Base-by-base conservation (phyloP, 1,140 invertebrate genomes). In the Tetranychus cinnabarinus region DNA sequence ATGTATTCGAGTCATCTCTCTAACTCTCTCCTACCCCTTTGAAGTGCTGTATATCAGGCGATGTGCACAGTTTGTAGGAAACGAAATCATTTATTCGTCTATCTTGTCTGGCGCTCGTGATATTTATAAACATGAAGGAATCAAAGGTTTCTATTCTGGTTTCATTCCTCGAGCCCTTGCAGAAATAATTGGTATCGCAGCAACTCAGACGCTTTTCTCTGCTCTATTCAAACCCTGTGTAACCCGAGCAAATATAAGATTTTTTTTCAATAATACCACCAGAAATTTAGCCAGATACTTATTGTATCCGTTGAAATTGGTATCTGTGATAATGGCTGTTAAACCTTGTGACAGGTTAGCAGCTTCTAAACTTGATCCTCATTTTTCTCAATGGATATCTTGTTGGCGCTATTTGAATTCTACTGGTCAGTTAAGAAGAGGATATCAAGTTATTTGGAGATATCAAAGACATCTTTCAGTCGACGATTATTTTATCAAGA, bases 291-390 rank as follows among this genome's bases (percentile, higher is more conserved):
- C 48, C 7, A 3, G 42, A 34, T 57, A 85, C 39, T 68, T 89
- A 42, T 84, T 82, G 10, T 91, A 92, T 72, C 87, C 88, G 23
- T 80, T 89, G 67, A 79, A 82, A 70, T 82, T 92, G n/a, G 85
- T 91, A 1, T 83, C 84, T 46, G 84, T 85, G 64, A 87, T 87
- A 69, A 88, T 88, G 82, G 78, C 81, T 63, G 82, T 90, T 2
- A 83, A 81, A 61, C 79, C 68, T 75, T 75, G 67, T 62, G 56
- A 35, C 15, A 60, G 42, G 57, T 56, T 65, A 33, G 37, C 39
- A 35, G 59, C 58, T 6, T 46, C 59, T 23, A 39, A 56, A 33
- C 33, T 61, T 12, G 72, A 78, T 10, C 89, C 89, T 86, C 84
- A 85, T 42, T 71, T 78, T 33, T 71, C 70, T 3, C 77, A 74